Evolutionary conservation across 2,797 vertebrate genomes (phyloP).

Genomic region (Lycodopsis pacificus): DNA sequence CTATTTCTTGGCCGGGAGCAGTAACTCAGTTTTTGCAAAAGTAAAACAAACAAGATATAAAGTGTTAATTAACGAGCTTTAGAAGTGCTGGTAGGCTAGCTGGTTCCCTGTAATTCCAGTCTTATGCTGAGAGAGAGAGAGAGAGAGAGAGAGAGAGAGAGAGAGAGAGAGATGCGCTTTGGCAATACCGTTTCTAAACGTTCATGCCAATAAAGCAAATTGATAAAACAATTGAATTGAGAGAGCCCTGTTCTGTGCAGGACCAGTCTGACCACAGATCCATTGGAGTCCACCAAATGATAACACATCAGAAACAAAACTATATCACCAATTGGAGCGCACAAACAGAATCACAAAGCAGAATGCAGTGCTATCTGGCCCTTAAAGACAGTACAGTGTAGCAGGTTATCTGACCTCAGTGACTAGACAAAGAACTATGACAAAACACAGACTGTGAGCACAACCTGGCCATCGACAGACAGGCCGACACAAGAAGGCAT

Average conservation of each 20-base stretch:
- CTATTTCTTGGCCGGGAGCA: background rate
- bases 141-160: slow-evolving; percentile 6
- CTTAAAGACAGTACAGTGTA: no score
- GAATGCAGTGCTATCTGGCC: no score
- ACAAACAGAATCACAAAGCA: no score
- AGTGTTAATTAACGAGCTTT: background rate
- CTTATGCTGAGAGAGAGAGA: slow-evolving; percentile 1
- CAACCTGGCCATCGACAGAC: no score
- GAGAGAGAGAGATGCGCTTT: background rate
- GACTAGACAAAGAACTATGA: no score
- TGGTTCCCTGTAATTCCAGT: background rate
- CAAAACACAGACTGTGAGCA: no score
- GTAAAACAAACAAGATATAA: background rate
- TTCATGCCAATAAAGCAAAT: no score
- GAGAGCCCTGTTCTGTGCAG: background rate
- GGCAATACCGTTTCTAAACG: no score
- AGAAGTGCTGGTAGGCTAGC: background rate
- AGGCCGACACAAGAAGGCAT: no score
- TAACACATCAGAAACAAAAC: background rate
- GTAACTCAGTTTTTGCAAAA: background rate
- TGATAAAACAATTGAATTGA: no score
- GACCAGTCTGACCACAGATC: background rate
- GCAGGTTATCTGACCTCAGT: no score
- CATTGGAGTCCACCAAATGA: no score
- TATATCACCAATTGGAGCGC: background rate